Evolutionary conservation across 2,113 vertebrate species (phyloP).

Genomic region (Triplophysa siluroides): DNA sequence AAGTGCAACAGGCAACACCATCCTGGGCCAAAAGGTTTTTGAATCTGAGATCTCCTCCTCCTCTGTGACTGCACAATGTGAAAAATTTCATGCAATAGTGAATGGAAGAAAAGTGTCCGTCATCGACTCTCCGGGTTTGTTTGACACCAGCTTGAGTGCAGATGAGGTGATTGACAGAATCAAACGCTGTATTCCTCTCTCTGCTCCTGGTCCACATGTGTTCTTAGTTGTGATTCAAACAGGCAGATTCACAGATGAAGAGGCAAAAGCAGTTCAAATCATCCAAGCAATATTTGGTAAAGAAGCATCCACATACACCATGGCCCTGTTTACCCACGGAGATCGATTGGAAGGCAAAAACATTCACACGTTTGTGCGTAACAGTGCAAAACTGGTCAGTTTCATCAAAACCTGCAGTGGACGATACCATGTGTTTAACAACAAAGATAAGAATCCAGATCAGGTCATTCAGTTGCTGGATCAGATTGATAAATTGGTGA

Average conservation of each 20-base stretch:
- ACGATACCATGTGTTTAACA: slow-evolving; percentile 46
- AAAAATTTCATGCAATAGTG: slow-evolving; percentile 13
- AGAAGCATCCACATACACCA: slow-evolving; percentile 29
- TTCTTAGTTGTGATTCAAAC: slow-evolving; percentile 49
- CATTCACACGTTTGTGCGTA: slow-evolving; percentile 30
- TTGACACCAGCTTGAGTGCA: slow-evolving; percentile 26
- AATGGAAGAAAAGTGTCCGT: slow-evolving; percentile 31
- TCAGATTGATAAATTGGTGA: slow-evolving; percentile 31
- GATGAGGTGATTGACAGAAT: slow-evolving; percentile 19
- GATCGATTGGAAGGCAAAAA: slow-evolving; percentile 30
- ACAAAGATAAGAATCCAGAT: slow-evolving; percentile 23
- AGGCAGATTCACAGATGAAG: slow-evolving; percentile 50
- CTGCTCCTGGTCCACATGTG: slow-evolving; percentile 53
- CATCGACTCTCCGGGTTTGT: slow-evolving; percentile 53
- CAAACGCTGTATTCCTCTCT: slow-evolving; percentile 33
- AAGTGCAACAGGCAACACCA: slow-evolving; percentile 47
- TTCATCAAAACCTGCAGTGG: slow-evolving; percentile 25
- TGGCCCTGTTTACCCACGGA: slow-evolving; percentile 52
- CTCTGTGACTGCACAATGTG: slow-evolving; percentile 35
- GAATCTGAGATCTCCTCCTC: slow-evolving; percentile 20
- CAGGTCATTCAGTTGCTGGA: slow-evolving; percentile 47
- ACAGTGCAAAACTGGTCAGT: not conserved
- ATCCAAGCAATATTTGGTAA: slow-evolving; percentile 46
- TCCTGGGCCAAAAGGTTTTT: slow-evolving; percentile 24
- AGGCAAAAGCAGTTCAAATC: slow-evolving; percentile 35